Evolutionary conservation across 2,113 vertebrate genomes (phyloP), one percentile per base, ranked within the genome.

Genomic region (Grallaria varia): DNA sequence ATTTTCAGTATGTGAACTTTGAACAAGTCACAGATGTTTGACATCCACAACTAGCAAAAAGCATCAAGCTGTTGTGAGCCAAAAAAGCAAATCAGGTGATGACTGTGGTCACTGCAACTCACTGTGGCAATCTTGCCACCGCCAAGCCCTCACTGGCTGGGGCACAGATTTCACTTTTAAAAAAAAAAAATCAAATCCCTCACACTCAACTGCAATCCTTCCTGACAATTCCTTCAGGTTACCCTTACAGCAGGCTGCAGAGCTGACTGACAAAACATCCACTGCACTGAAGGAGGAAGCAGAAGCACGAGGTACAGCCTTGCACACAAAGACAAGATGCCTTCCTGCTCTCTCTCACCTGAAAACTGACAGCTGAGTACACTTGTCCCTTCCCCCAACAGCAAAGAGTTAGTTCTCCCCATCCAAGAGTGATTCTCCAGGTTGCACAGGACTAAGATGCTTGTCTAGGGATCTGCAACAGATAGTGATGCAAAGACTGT

Each of bases 151-250:
- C 31, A 35, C 10, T 5, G 12, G 11, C 0, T 24, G 21, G 47
- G 30, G 20, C 56, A 69, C 13, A 42, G 44, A 60, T 33, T 52
- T 45, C 33, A 55, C 33, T n/a, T 79, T 14, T 55, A 8, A 45
- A 37, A 73, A 90, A 45, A 35, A 73, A 90, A 8, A 63, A 31
- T 12, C 15, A 40, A 37, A 69, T 45, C 20, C 22, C 23, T 58
- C 37, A 8, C 3, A 8, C 16, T 39, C 49, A 24, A 2, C 22
- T 2, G 3, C 22, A 56, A 0, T 68, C 55, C 14, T 53, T 80
- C 42, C 30, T 33, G 37, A 52, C 16, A 64, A 7, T 42, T 64
- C 44, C 58, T 82, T 63, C 67, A 49, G 35, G 62, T 44, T 49
- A 64, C 59, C 21, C 27, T 16, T 6, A 53, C 21, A 56, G 74